Evolutionary conservation across 2,797 vertebrate species (phyloP).

Genomic region (Sciaenops ocellatus): DNA sequence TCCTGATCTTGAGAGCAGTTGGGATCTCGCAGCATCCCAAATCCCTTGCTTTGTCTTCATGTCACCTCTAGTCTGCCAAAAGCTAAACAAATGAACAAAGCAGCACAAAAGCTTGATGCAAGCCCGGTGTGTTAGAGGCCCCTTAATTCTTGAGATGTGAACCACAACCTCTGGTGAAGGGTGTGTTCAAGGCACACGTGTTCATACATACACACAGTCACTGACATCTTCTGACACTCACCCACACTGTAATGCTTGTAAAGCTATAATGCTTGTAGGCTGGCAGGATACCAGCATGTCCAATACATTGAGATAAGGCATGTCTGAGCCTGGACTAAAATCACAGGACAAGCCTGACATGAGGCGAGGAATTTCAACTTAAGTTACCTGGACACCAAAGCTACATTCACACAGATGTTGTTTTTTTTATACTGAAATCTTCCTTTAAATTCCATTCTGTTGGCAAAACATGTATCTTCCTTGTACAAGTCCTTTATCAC

Average conservation of each 20-base stretch:
- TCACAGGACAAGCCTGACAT: constrained; percentile 43
- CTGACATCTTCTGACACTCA: background rate
- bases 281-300: constrained; percentile 34
- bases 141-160: constrained; percentile 6
- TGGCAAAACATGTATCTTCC: background rate
- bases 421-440: background rate
- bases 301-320: constrained; percentile 21
- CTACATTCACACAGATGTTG: constrained; percentile 17
- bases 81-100: constrained; percentile 50
- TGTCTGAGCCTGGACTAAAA: constrained; percentile 46
- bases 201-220: constrained; percentile 2
- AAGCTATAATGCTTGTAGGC: background rate
- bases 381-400: background rate
- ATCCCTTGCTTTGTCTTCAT: constrained; percentile 54
- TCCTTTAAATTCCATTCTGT: background rate
- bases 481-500: background rate
- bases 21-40: constrained; percentile 48
- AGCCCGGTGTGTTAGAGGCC: constrained; percentile 16
- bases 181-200: constrained; percentile 6
- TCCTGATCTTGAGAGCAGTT: constrained; percentile 18
- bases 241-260: background rate
- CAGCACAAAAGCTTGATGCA: constrained; percentile 21
- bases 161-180: constrained; percentile 12
- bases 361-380: constrained; percentile 41
- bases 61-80: constrained; percentile 37